phyloP scores from a whole-genome alignment of 2,113 vertebrate species.

The Monarcha castaneiventris region DNA sequence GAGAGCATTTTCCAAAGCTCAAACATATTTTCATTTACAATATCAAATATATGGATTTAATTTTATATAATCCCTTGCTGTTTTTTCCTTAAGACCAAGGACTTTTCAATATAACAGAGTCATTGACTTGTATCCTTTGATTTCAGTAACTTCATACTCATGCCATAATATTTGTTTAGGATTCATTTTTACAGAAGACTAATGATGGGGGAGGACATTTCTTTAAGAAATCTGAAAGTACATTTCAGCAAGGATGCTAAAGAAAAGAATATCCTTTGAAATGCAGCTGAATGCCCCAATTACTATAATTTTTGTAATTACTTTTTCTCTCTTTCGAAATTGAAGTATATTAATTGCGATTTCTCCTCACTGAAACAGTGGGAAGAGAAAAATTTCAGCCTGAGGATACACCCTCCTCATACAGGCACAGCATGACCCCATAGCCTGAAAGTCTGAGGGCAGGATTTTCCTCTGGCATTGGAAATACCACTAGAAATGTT shows the following conservation, averaged over 20 bases:
- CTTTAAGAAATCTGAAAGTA: not conserved
- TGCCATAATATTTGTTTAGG: not conserved
- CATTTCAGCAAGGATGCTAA: not conserved
- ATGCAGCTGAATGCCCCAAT: not conserved
- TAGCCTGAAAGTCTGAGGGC: not conserved
- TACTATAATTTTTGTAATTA: slow-evolving; percentile 24
- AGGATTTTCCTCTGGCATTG: not conserved
- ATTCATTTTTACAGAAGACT: not conserved
- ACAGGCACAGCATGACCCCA: not conserved
- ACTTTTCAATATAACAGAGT: not conserved
- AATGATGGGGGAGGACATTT: not conserved
- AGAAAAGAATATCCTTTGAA: slow-evolving; percentile 13
- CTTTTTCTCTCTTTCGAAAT: not conserved
- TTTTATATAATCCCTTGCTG: not conserved
- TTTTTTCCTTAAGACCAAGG: not conserved
- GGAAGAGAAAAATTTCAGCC: not conserved
- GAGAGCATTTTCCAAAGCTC: not conserved
- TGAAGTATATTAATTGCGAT: not conserved
- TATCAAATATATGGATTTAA: not conserved
- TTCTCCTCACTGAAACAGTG: not conserved
- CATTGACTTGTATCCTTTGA: not conserved
- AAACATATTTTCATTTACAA: not conserved
- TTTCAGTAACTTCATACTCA: not conserved
- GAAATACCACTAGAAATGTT: not conserved
- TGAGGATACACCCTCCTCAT: not conserved